Percentiles rank a stretch among this genome's conserved stretches.
Conservation (phyloP, 2,888 invertebrate genomes). For the Allolobophora icterica region DNA sequence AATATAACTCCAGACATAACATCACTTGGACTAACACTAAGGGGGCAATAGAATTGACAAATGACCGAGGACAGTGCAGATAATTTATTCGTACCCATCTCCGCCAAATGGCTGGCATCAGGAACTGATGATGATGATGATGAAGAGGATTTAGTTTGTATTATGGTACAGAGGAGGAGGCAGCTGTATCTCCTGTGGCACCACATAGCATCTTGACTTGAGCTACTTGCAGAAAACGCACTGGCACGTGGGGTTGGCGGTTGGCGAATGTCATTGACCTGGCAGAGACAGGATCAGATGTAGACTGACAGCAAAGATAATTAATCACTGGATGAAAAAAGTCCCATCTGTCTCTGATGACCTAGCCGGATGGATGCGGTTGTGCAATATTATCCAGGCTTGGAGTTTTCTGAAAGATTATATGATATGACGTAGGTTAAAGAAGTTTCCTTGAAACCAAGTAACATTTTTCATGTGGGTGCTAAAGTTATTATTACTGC, state of each 20-base stretch:
- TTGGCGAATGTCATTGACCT: background rate
- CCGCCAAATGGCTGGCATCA: too few species aligned
- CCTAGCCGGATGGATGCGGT: background rate
- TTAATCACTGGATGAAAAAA: background rate
- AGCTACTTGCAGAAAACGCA: background rate
- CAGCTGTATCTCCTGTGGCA: too few species aligned
- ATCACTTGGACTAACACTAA: too few species aligned
- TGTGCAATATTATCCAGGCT: background rate
- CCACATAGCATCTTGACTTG: background rate
- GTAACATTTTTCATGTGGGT: background rate
- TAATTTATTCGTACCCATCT: too few species aligned
- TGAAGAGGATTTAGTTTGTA: too few species aligned
- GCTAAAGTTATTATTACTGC: background rate
- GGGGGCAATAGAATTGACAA: too few species aligned
- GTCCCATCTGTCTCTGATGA: conserved; percentile 5
- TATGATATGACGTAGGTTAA: background rate
- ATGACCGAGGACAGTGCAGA: too few species aligned
- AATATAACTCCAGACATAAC: too few species aligned
- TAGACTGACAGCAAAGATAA: background rate
- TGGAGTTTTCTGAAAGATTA: background rate
- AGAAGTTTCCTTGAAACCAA: background rate
- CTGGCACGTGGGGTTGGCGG: background rate
- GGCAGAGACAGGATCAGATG: background rate
- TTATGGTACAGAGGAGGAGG: too few species aligned
- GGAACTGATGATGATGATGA: too few species aligned